Percentiles rank a stretch among this genome's conserved stretches.
Conservation (phyloP, 2,888 invertebrate genomes). For the Siphlonurus alternatus region DNA sequence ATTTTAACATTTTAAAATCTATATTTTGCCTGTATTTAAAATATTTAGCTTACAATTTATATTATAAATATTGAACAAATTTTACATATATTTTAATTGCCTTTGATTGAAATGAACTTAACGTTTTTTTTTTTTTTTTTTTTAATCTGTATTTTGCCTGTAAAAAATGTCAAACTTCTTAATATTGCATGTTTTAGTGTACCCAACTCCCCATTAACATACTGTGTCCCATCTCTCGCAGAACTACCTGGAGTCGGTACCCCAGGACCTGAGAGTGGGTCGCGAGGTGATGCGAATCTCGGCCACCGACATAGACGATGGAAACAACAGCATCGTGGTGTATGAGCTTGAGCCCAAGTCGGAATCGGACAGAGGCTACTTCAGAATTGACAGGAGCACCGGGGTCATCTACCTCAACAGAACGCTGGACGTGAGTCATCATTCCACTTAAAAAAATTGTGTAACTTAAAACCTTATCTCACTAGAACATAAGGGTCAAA, state of each 20-base stretch:
- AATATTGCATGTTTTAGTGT: not conserved
- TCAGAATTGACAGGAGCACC: constrained; percentile 61
- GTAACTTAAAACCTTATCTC: too few species aligned
- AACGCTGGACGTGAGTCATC: constrained; percentile 41
- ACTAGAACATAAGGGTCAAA: too few species aligned
- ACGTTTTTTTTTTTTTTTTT: not conserved
- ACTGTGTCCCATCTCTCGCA: constrained; percentile 18
- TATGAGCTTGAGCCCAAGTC: constrained; percentile 36
- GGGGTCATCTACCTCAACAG: constrained; percentile 66
- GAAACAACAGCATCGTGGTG: constrained; percentile 70
- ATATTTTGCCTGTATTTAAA: too few species aligned
- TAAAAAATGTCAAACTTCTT: too few species aligned
- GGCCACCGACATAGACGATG: constrained; percentile 83
- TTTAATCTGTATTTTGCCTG: too few species aligned
- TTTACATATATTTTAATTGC: too few species aligned
- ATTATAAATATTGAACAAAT: too few species aligned
- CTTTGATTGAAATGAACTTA: not conserved
- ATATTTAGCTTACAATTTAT: too few species aligned
- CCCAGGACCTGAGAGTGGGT: constrained; percentile 55
- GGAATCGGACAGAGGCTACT: constrained; percentile 43
- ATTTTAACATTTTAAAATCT: too few species aligned
- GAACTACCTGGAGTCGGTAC: constrained; percentile 58
- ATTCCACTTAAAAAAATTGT: constrained; percentile 1
- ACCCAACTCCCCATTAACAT: not conserved
- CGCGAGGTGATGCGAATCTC: constrained; percentile 76